Conservation (phyloP, 2,888 invertebrate genomes). For the Thera obeliscata region DNA sequence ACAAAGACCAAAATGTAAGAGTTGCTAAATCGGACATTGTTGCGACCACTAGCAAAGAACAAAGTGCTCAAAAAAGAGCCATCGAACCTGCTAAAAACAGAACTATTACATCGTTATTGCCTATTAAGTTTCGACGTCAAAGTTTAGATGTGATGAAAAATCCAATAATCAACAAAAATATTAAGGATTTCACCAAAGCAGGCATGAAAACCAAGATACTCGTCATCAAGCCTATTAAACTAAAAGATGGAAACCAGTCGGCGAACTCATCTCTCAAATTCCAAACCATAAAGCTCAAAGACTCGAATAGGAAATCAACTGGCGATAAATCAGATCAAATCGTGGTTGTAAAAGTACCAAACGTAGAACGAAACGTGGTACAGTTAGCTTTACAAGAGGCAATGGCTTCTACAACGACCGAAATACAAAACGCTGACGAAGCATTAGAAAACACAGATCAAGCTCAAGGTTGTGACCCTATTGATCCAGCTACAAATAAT, state of each 20-base stretch:
- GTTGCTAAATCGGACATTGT: background rate
- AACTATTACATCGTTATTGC: conserved; percentile 60
- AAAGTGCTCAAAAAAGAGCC: conserved; percentile 18
- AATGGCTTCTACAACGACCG: conserved; percentile 19
- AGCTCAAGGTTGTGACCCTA: conserved; percentile 24
- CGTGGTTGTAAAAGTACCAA: conserved; percentile 73
- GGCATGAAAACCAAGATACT: conserved; percentile 80
- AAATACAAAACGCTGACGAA: conserved; percentile 21
- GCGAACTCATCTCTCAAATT: conserved; percentile 67
- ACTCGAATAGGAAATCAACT: conserved; percentile 59
- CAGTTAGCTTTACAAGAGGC: conserved; percentile 45
- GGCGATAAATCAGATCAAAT: conserved; percentile 69
- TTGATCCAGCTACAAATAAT: conserved; percentile 11
- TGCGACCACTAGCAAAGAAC: conserved; percentile 28
- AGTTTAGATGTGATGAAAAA: conserved; percentile 75
- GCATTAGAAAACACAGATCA: conserved; percentile 20
- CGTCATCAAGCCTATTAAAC: conserved; percentile 76
- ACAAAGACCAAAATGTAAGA: conserved; percentile 27
- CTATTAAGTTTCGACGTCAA: conserved; percentile 70
- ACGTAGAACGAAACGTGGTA: conserved; percentile 62
- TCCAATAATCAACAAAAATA: conserved; percentile 75
- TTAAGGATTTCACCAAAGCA: conserved; percentile 72
- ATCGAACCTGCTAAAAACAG: conserved; percentile 34
- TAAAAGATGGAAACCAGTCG: conserved; percentile 61
- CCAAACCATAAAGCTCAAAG: conserved; percentile 89